Evolutionary conservation across 2,888 invertebrate species (phyloP).

Genomic region (Agonopterix alstromeriana): DNA sequence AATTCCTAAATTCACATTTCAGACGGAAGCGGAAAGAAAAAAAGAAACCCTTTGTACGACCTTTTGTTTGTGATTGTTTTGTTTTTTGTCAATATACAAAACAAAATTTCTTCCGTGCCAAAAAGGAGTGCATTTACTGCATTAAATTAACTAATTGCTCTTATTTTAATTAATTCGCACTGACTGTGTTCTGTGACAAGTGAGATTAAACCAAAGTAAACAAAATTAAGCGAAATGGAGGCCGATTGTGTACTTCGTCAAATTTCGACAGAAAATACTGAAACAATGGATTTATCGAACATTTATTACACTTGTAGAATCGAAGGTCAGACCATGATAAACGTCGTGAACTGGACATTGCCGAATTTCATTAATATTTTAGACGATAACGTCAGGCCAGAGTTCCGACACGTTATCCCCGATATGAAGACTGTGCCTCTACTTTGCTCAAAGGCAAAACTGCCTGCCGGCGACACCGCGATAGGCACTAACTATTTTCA

Average conservation of each 20-base stretch:
- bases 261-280: slow-evolving; percentile 8
- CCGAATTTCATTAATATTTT: slow-evolving; percentile 52
- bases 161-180: too few species aligned
- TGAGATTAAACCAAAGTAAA: too few species aligned
- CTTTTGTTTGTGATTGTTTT: too few species aligned
- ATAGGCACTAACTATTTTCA: slow-evolving; percentile 28
- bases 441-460: slow-evolving; percentile 13
- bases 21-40: too few species aligned
- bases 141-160: too few species aligned
- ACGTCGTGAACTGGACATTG: slow-evolving; percentile 61
- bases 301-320: slow-evolving; percentile 51
- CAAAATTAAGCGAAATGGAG: background rate
- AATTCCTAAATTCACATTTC: too few species aligned
- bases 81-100: too few species aligned
- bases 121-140: too few species aligned
- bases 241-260: too few species aligned
- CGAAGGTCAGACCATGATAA: slow-evolving; percentile 60
- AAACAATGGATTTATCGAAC: slow-evolving; percentile 21
- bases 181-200: too few species aligned
- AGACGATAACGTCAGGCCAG: slow-evolving; percentile 46
- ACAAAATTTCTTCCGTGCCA: too few species aligned
- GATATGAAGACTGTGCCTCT: slow-evolving; percentile 22
- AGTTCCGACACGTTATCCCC: slow-evolving; percentile 53
- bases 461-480: slow-evolving; percentile 22
- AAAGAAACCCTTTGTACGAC: too few species aligned